Conservation (phyloP, 2,888 invertebrate genomes). For the Schizaphis graminum region DNA sequence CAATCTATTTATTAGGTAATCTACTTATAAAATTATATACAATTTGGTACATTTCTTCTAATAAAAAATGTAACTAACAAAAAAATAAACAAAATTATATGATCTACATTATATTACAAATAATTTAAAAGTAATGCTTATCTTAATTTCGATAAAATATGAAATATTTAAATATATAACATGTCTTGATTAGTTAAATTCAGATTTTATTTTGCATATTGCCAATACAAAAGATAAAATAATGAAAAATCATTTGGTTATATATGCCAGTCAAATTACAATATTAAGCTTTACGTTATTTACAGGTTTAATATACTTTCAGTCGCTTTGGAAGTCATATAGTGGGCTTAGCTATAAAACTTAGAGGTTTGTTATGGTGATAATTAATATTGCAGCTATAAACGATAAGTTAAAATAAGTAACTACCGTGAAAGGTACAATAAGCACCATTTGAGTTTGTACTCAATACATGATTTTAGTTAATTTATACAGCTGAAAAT, state of each 20-base stretch:
- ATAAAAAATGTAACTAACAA: neutral
- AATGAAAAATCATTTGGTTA: neutral
- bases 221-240: neutral
- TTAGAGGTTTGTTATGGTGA: neutral
- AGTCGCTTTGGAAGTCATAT: neutral
- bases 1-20: neutral
- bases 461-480: neutral
- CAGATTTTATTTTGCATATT: neutral
- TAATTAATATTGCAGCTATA: neutral
- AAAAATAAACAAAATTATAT: neutral
- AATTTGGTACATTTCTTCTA: neutral
- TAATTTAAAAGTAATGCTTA: neutral
- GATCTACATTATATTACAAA: neutral
- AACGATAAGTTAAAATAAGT: neutral
- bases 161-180: neutral
- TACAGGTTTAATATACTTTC: neutral
- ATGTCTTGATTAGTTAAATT: neutral
- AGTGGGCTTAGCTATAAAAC: neutral
- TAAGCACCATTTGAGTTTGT: neutral
- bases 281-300: neutral
- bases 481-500: neutral
- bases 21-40: neutral
- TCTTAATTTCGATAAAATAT: rapidly evolving
- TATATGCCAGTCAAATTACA: neutral
- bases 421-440: neutral